phyloP scores from a whole-genome alignment of 2,113 vertebrate genomes.

The Rhynchopsitta pachyrhyncha region DNA sequence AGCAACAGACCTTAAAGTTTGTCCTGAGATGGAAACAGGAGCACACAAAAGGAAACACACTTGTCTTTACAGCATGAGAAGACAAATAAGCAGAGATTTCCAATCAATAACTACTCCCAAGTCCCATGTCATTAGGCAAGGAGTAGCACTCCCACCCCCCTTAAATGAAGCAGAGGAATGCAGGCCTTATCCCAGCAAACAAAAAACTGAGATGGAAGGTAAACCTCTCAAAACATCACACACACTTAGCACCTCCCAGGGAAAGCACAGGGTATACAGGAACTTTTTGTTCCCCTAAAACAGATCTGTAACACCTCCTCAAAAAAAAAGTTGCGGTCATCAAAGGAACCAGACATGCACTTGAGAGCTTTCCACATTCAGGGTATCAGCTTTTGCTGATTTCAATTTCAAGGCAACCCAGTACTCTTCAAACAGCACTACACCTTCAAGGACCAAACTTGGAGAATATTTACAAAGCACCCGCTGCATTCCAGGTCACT shows the following conservation, averaged over 20 bases:
- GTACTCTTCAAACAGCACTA: background rate
- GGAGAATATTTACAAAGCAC: background rate
- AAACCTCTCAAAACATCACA: background rate
- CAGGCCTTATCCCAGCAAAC: slow-evolving; percentile 1
- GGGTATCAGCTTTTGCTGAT: background rate
- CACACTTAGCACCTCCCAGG: slow-evolving; percentile 16
- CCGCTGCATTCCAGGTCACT: background rate
- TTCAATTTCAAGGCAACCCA: background rate
- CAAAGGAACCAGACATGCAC: background rate
- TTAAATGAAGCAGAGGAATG: background rate
- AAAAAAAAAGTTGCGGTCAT: background rate
- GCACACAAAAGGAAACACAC: background rate
- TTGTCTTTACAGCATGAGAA: fast-evolving
- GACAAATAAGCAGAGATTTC: background rate
- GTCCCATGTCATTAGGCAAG: background rate
- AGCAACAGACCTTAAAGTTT: background rate
- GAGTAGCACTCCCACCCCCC: background rate
- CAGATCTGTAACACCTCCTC: background rate
- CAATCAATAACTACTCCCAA: background rate
- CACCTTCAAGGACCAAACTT: background rate
- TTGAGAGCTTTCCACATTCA: background rate
- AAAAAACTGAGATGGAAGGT: background rate
- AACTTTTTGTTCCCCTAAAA: slow-evolving; percentile 20
- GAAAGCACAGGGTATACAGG: background rate
- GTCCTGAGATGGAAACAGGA: background rate